These are phyloP conservation scores for Himalopsyche kuldschensis DNA, from an alignment of 2,888 invertebrate genomes.

Conservation along the genomic window DNA sequence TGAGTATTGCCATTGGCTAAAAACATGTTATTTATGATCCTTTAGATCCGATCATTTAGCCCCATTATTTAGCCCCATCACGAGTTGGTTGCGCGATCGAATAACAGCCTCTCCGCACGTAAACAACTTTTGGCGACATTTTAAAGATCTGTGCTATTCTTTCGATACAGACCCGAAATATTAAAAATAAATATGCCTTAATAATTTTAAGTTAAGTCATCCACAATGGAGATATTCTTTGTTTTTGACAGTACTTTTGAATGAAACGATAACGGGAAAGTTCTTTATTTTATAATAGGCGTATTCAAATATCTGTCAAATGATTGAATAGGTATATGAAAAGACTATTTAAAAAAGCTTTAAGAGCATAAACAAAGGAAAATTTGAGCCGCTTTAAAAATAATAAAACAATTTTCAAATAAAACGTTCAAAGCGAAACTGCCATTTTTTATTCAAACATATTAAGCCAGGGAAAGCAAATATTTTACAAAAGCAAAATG, in stretches of 20 bases:
- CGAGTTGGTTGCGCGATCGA: no score
- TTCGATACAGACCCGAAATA: no score
- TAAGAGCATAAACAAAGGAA: neutral
- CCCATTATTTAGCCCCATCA: no score
- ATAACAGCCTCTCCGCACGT: no score
- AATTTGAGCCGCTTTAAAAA: neutral
- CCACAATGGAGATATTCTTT: no score
- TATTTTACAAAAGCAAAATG: slow-evolving; percentile 2
- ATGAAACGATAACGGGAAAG: neutral
- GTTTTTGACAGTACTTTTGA: neutral
- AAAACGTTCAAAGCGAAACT: neutral
- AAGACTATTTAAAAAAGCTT: neutral
- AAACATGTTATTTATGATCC: no score
- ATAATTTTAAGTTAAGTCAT: no score
- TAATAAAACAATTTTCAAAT: neutral
- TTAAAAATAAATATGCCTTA: no score
- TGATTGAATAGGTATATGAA: neutral
- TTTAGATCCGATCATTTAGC: no score
- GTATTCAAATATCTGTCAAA: neutral
- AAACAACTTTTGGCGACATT: no score
- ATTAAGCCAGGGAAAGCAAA: slow-evolving; percentile 5
- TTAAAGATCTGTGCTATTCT: no score
- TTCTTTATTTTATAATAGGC: neutral
- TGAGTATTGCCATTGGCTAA: no score
- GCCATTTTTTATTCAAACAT: neutral